phyloP scores from a whole-genome alignment of 64 coral and sea anemone species.

The Montipora sp. region DNA sequence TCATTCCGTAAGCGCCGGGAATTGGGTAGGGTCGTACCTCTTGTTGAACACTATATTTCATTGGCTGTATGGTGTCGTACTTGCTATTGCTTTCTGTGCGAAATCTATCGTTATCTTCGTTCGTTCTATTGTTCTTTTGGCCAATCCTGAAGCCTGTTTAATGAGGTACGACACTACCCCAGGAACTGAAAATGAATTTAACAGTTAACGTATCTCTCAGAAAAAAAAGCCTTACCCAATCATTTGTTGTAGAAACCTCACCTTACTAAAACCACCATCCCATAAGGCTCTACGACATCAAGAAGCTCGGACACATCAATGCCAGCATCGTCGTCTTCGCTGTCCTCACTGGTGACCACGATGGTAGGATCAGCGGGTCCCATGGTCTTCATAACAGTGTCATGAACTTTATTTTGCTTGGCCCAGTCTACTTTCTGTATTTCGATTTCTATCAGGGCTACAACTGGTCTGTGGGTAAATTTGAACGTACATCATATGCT shows the following conservation, averaged over 20 bases:
- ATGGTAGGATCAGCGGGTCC: constrained; percentile 98
- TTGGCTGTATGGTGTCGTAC: too few species aligned
- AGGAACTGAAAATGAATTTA: too few species aligned
- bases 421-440: constrained; percentile 87
- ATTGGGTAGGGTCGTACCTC: too few species aligned
- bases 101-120: too few species aligned
- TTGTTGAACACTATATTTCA: too few species aligned
- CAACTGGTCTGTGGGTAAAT: constrained; percentile 77
- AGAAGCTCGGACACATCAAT: constrained; percentile 89
- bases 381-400: constrained; percentile 92
- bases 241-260: background rate
- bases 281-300: constrained; percentile 77
- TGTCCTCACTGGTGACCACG: constrained; percentile 80
- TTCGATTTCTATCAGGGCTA: constrained; percentile 93
- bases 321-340: constrained; percentile 33
- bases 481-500: background rate
- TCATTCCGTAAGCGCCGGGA: too few species aligned
- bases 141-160: too few species aligned
- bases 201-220: too few species aligned
- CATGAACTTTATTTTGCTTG: constrained; percentile 84
- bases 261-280: constrained; percentile 92
- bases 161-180: too few species aligned
- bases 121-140: too few species aligned
- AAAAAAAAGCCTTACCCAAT: background rate
- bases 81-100: too few species aligned